Evolutionary conservation across 2,888 invertebrate species (phyloP), one percentile per base, ranked within the genome.

Genomic region (Meganola albula): DNA sequence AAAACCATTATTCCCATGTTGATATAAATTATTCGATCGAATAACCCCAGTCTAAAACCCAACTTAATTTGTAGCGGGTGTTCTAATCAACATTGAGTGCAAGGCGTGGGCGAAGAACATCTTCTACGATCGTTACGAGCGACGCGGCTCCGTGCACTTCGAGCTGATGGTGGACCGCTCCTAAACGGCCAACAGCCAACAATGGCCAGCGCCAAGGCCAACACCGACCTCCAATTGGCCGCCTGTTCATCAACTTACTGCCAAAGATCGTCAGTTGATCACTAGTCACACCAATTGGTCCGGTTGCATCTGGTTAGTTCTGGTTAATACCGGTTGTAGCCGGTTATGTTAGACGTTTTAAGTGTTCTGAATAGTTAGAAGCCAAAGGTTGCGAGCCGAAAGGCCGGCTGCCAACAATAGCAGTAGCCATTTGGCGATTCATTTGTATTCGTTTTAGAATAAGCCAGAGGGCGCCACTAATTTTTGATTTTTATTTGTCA

Each of bases 101-200:
- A 94, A 94, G 88, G 94, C 95, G 63, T 96, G 95, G 95, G 96
- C 96, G 59, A 91, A 91, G 77, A 96, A 96, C 86, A 94, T 96
- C 66, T 70, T 88, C 53, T 95, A 96, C 82, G 84, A 97, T 85
- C 92, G 95, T 69, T 90, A 91, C 77, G 94, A 96, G 75, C 91
- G 94, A 80, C 92, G 94, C 73, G 97, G 97, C 64, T 94, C 94
- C 61, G 96, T 97, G 64, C 96, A 97, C 87, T 96, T 97, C 88
- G 97, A 97, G 88, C 88, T 97, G 78, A 92, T 97, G 92, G 91
- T 97, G 75, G 97, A 97, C 87, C 73, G 72, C 60, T 58, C 65
- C 66, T 88, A 88, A 83, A 57, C 57, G 53, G 45, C 48, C 36
- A 31, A 36, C 30, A 40, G 33, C 20, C 20, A 20, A 20, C 20